Evolutionary conservation across 64 coral and sea anemone species (phyloP).

Genomic region (Montipora efflorescens): DNA sequence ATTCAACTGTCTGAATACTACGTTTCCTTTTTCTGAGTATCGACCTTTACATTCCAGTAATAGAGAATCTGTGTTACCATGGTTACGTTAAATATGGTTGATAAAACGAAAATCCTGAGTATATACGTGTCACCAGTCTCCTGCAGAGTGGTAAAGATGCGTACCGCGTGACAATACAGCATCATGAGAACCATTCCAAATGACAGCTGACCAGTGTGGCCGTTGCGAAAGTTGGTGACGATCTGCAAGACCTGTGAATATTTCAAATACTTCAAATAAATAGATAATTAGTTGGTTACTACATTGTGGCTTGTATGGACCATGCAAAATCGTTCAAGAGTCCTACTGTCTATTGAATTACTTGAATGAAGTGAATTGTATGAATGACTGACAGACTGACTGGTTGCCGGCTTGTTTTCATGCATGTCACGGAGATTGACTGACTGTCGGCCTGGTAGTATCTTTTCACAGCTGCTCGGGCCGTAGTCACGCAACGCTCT

Average conservation of each 20-base stretch:
- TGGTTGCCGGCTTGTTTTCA: too few relatives aligned
- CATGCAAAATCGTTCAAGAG: too few relatives aligned
- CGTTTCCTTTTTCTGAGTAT: constrained; percentile 64
- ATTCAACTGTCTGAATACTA: background rate
- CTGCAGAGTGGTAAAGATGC: constrained; percentile 90
- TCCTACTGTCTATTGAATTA: too few relatives aligned
- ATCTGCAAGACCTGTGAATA: constrained; percentile 75
- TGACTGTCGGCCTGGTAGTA: too few relatives aligned
- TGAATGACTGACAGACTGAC: too few relatives aligned
- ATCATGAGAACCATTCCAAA: constrained; percentile 84
- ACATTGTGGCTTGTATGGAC: background rate
- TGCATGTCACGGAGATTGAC: too few relatives aligned
- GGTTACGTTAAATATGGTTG: constrained; percentile 76
- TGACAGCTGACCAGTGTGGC: constrained; percentile 94
- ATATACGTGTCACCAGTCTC: constrained; percentile 92
- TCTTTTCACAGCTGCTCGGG: too few relatives aligned
- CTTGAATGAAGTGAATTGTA: too few relatives aligned
- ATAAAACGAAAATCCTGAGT: constrained; percentile 57
- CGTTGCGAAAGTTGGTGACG: constrained; percentile 81
- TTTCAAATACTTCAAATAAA: background rate
- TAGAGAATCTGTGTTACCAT: constrained; percentile 81
- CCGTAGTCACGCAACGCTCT: too few relatives aligned
- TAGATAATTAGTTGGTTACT: background rate
- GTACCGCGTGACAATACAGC: constrained; percentile 68
- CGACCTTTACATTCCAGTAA: constrained; percentile 85